A percentile compares a stretch with the other conserved stretches of the same genome.
Conservation (phyloP, 2,113 vertebrate genomes). For the rat (Rattus norvegicus) region DNA sequence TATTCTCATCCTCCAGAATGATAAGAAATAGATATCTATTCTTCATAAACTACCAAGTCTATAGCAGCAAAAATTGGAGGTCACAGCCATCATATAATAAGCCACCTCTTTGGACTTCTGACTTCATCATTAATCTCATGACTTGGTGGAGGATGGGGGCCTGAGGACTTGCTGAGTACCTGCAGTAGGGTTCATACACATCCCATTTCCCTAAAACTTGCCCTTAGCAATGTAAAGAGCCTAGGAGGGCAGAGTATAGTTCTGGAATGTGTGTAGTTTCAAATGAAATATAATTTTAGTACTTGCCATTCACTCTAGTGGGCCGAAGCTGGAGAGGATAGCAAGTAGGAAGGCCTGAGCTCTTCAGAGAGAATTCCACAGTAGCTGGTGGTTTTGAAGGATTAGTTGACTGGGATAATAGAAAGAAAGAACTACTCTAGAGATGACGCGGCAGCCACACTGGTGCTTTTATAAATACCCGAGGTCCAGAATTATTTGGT, state of each 20-base stretch:
- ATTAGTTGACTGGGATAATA: conserved; percentile 1
- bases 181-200: not conserved
- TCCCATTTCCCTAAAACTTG: not conserved
- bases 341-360: not conserved
- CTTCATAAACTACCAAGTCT: not conserved
- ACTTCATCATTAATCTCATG: not conserved
- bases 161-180: not conserved
- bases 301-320: not conserved
- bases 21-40: not conserved
- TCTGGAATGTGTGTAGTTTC: too few relatives aligned
- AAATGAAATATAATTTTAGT: not conserved
- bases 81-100: not conserved
- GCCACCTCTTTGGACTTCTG: not conserved
- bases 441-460: not conserved
- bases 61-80: not conserved
- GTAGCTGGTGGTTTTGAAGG: not conserved
- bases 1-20: not conserved
- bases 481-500: conserved; percentile 15
- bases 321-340: not conserved
- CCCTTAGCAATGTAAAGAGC: not conserved
- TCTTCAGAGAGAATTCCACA: not conserved
- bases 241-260: not conserved
- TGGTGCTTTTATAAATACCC: conserved; percentile 18
- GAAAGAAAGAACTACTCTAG: not conserved
- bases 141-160: not conserved